A percentile compares a stretch with the other conserved stretches of the same genome.
Conservation (phyloP, 2,888 invertebrate species). For the Lissonota sp. region DNA sequence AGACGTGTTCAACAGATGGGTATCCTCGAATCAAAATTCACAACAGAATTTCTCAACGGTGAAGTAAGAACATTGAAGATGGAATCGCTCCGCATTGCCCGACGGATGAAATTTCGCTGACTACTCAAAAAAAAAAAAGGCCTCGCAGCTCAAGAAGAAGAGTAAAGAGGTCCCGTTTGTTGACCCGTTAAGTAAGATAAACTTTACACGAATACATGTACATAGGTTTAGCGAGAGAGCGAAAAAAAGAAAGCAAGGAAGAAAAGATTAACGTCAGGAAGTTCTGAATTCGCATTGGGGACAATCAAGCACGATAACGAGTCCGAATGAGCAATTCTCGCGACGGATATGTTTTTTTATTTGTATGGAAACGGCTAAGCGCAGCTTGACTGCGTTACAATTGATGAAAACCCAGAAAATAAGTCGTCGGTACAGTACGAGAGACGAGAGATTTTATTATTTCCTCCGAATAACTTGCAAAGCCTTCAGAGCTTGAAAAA, state of each 20-base stretch:
- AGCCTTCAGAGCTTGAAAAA: constrained; percentile 46
- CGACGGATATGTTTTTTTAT: constrained; percentile 14
- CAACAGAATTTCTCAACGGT: constrained; percentile 92
- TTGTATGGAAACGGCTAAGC: constrained; percentile 12
- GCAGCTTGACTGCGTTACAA: constrained; percentile 44
- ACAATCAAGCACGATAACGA: constrained; percentile 63
- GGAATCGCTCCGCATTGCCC: constrained; percentile 7
- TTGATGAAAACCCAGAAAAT: constrained; percentile 5
- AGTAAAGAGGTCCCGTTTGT: constrained; percentile 67
- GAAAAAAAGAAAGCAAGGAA: constrained; percentile 40
- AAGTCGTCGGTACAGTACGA: constrained; percentile 38
- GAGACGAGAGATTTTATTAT: constrained; percentile 25
- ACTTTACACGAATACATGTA: constrained; percentile 71
- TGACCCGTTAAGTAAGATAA: constrained; percentile 73
- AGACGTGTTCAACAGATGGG: constrained; percentile 96
- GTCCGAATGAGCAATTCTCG: constrained; percentile 13
- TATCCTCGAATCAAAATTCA: constrained; percentile 92
- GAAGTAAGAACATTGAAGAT: constrained; percentile 85
- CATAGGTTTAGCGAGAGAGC: constrained; percentile 56
- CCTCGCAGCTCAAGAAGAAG: constrained; percentile 32
- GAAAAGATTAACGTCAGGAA: constrained; percentile 57
- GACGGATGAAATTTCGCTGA: constrained; percentile 2
- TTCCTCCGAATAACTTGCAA: constrained; percentile 51
- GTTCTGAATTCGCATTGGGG: constrained; percentile 65
- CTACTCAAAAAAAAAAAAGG: constrained; percentile 5